phyloP scores from a whole-genome alignment of 2,113 vertebrate species.

The Centropus bengalensis region DNA sequence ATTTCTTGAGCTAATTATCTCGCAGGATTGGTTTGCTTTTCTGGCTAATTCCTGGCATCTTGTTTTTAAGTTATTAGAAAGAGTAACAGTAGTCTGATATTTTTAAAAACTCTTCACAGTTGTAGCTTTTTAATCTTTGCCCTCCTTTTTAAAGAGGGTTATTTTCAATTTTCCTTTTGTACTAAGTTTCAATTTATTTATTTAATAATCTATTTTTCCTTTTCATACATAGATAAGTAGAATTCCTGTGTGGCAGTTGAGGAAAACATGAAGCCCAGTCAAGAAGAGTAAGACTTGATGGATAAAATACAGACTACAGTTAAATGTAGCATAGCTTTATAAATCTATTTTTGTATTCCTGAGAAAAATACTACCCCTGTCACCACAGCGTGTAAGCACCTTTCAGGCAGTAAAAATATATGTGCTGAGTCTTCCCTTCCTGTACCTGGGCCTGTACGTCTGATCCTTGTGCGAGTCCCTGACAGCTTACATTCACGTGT shows the following conservation, averaged over 20 bases:
- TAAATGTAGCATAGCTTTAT: constrained; percentile 14
- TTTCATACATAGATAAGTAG: background rate
- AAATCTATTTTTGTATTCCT: background rate
- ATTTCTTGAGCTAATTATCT: background rate
- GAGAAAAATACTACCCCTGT: background rate
- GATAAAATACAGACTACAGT: background rate
- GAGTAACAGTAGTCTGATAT: background rate
- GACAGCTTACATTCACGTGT: background rate
- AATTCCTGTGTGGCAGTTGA: background rate
- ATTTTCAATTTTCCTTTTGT: background rate
- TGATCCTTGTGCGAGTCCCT: background rate
- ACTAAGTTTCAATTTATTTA: background rate
- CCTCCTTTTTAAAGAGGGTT: background rate
- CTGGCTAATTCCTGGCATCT: background rate
- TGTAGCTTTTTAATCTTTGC: background rate
- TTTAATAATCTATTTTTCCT: background rate
- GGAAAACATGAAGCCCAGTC: background rate
- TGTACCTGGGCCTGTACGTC: background rate
- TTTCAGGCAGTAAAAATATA: constrained; percentile 30
- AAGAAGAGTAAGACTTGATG: background rate
- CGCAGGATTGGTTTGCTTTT: background rate
- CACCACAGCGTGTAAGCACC: background rate
- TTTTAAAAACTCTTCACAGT: background rate
- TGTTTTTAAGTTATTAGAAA: background rate
- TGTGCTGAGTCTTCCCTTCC: background rate